phyloP scores from a whole-genome alignment of 1,140 invertebrate genomes.

The Calosoma granatense region DNA sequence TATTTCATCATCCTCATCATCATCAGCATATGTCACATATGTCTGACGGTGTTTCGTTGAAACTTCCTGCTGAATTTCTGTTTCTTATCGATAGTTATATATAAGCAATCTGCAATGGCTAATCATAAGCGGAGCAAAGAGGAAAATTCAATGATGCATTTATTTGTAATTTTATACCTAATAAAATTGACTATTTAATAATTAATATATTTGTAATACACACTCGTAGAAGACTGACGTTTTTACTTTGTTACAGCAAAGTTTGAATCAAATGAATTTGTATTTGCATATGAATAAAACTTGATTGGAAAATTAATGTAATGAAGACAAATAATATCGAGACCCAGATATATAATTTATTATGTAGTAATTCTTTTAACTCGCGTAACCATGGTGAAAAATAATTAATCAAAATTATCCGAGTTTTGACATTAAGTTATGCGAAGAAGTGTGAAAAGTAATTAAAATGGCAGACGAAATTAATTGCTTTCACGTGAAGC shows the following conservation, averaged over 20 bases:
- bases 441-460: too few relatives aligned
- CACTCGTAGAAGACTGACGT: neutral
- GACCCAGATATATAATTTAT: too few relatives aligned
- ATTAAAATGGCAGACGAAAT: neutral
- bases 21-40: too few relatives aligned
- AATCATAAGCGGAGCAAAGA: neutral
- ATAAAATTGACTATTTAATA: slow-evolving; percentile 6
- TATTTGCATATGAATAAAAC: neutral
- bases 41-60: too few relatives aligned
- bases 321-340: too few relatives aligned
- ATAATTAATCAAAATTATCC: too few relatives aligned
- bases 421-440: too few relatives aligned
- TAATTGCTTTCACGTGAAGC: neutral
- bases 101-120: neutral
- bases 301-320: neutral
- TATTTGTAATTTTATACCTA: slow-evolving; percentile 6
- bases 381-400: too few relatives aligned
- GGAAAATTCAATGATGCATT: neutral
- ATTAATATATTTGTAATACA: neutral
- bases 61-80: too few relatives aligned
- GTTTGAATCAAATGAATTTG: slow-evolving; percentile 1
- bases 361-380: too few relatives aligned
- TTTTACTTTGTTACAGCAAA: neutral
- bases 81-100: neutral
- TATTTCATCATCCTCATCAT: too few relatives aligned